phyloP scores from a whole-genome alignment of 2,797 vertebrate genomes.

The Chaetophractus vellerosus region DNA sequence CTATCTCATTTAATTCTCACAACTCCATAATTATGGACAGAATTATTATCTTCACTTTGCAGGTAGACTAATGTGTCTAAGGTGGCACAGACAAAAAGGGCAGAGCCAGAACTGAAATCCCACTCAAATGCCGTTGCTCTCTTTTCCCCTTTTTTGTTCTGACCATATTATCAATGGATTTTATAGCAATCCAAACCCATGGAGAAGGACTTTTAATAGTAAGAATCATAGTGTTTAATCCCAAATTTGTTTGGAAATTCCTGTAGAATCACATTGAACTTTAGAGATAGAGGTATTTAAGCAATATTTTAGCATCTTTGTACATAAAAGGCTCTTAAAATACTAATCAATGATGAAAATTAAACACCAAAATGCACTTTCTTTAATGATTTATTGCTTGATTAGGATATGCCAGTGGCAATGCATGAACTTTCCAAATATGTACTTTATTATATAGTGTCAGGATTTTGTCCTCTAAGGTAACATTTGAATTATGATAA shows the following conservation, averaged over 20 bases:
- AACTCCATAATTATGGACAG: background rate
- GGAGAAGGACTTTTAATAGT: slow-evolving; percentile 64
- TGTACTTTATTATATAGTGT: slow-evolving; percentile 54
- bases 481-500: slow-evolving; percentile 66
- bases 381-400: slow-evolving; percentile 64
- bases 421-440: slow-evolving; percentile 65
- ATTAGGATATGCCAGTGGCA: slow-evolving; percentile 58
- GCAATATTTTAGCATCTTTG: slow-evolving; percentile 56
- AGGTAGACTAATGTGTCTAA: background rate
- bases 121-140: background rate
- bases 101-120: background rate
- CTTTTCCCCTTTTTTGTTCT: slow-evolving; percentile 19
- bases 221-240: slow-evolving; percentile 41
- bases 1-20: background rate
- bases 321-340: slow-evolving; percentile 65
- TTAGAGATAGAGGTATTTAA: slow-evolving; percentile 52
- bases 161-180: background rate
- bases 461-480: slow-evolving; percentile 50
- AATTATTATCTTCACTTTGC: background rate
- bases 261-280: slow-evolving; percentile 33
- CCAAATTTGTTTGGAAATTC: slow-evolving; percentile 41
- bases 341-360: slow-evolving; percentile 60
- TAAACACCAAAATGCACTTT: slow-evolving; percentile 40
- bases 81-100: background rate
- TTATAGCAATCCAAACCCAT: background rate